Evolutionary conservation across 2,888 invertebrate genomes (phyloP).

Genomic region (Eubasilissa splendida): DNA sequence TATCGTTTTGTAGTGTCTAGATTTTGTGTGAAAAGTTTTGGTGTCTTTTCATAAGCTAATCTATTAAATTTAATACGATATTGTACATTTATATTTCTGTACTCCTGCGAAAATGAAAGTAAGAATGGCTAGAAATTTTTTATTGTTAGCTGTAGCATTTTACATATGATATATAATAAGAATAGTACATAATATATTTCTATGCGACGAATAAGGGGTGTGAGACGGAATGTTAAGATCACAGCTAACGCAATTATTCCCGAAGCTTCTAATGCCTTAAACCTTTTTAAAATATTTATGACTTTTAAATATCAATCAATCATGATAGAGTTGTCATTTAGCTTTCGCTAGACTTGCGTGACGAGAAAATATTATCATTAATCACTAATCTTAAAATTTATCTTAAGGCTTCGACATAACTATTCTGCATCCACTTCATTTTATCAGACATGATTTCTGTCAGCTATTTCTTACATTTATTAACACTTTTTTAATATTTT

Average conservation of each 20-base stretch:
- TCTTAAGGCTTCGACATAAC: no score
- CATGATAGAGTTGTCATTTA: not conserved
- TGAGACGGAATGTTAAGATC: not conserved
- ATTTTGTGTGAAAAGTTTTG: not conserved
- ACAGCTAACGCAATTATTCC: not conserved
- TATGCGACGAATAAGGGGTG: not conserved
- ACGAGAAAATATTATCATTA: not conserved
- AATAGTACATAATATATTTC: not conserved
- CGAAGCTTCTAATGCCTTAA: slow-evolving; percentile 23
- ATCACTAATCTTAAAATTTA: not conserved
- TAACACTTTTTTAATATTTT: no score
- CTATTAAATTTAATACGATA: not conserved
- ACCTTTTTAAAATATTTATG: not conserved
- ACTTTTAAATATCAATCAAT: not conserved
- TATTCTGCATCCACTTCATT: no score
- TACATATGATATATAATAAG: slow-evolving; percentile 2
- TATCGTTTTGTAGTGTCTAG: slow-evolving; percentile 9
- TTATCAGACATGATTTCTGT: no score
- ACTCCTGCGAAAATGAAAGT: not conserved
- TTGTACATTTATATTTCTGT: not conserved
- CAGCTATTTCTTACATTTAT: no score
- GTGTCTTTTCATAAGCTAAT: slow-evolving; percentile 10
- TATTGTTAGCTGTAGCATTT: slow-evolving; percentile 5
- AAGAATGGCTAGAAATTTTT: not conserved
- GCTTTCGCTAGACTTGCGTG: slow-evolving; percentile 33